Conservation (phyloP, 2,888 invertebrate genomes). For the Barypeithes pellucidus region DNA sequence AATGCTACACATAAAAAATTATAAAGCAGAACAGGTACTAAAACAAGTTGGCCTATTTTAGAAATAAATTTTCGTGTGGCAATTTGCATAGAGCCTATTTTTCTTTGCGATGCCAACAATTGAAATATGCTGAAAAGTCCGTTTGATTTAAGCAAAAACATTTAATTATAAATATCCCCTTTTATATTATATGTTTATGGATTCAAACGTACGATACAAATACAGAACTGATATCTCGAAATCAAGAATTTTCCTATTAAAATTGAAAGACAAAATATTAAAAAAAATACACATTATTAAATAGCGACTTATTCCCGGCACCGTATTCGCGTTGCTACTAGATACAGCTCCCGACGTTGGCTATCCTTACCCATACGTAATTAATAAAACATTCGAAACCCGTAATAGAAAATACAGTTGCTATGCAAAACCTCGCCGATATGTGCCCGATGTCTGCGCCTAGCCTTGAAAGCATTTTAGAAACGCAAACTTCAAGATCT, state of each 20-base stretch:
- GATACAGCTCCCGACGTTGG: neutral
- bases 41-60: neutral
- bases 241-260: no score
- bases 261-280: no score
- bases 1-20: neutral
- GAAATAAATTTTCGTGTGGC: no score
- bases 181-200: no score
- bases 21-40: neutral
- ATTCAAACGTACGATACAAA: no score
- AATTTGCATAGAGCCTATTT: no score
- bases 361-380: neutral
- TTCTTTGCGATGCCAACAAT: neutral
- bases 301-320: neutral
- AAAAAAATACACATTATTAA: no score
- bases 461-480: constrained; percentile 49
- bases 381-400: neutral
- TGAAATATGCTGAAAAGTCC: neutral
- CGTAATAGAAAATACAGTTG: constrained; percentile 11
- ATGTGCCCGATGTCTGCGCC: constrained; percentile 23
- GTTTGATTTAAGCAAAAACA: no score
- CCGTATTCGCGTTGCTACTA: no score
- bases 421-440: constrained; percentile 29
- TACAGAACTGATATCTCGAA: no score
- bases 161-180: no score
- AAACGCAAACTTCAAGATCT: constrained; percentile 47